Percentiles rank a stretch among this genome's conserved stretches.
Conservation (phyloP, 1,140 invertebrate genomes). For the Helicoverpa armigera region DNA sequence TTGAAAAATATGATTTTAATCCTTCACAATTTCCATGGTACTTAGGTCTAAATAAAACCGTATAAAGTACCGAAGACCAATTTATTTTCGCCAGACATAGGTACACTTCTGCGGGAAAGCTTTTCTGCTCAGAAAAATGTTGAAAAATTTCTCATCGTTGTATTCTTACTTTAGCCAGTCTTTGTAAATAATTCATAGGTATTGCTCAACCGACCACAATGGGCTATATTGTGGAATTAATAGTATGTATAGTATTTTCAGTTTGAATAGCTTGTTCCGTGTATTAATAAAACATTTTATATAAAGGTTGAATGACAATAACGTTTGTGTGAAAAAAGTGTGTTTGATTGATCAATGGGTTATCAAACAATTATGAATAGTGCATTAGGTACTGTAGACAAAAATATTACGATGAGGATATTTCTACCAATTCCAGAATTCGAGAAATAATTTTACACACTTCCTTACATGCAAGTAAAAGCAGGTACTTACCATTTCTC, state of each 20-base stretch:
- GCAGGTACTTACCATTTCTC: too few relatives aligned
- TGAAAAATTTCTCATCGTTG: slow-evolving; percentile 28
- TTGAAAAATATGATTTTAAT: too few relatives aligned
- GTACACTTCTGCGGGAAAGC: slow-evolving; percentile 21
- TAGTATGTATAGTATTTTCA: slow-evolving; percentile 10
- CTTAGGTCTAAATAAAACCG: slow-evolving; percentile 15
- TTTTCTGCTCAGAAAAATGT: slow-evolving; percentile 28
- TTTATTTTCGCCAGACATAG: slow-evolving; percentile 20
- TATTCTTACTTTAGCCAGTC: slow-evolving; percentile 6
- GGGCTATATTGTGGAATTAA: slow-evolving; percentile 16
- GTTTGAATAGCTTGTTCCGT: neutral
- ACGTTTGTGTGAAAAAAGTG: too few relatives aligned
- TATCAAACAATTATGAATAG: too few relatives aligned
- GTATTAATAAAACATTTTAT: neutral
- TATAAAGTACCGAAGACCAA: slow-evolving; percentile 29
- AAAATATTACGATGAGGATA: too few relatives aligned
- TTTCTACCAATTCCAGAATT: too few relatives aligned
- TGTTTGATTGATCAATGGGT: too few relatives aligned
- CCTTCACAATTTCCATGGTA: neutral
- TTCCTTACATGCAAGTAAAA: too few relatives aligned
- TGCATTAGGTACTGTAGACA: too few relatives aligned
- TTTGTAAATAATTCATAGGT: slow-evolving; percentile 29
- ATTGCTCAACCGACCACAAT: slow-evolving; percentile 2
- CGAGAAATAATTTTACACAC: too few relatives aligned
- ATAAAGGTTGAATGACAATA: neutral